These are phyloP conservation scores for Listronotus bonariensis DNA, from an alignment of 1,140 invertebrate genomes.

Conservation along the genomic window DNA sequence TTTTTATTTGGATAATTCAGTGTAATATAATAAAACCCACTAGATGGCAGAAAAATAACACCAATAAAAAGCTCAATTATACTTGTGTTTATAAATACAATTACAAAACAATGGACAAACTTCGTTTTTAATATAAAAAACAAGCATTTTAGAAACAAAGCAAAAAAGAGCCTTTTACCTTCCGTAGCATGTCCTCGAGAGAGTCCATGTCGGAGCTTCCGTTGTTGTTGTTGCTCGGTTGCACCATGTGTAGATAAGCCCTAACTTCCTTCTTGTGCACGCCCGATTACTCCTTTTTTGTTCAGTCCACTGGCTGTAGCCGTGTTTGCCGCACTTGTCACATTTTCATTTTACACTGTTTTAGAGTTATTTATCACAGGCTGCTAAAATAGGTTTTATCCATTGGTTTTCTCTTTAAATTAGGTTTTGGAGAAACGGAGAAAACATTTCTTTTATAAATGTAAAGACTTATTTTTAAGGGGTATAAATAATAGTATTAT, in stretches of 20 bases:
- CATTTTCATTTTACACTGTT: conserved; percentile 29
- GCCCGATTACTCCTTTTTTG: conserved; percentile 21
- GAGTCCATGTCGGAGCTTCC: conserved; percentile 78
- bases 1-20: too few species aligned
- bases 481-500: too few species aligned
- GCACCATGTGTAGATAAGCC: conserved; percentile 51
- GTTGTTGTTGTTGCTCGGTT: conserved; percentile 66
- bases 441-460: not conserved
- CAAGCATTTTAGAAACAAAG: not conserved
- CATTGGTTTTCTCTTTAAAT: not conserved
- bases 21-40: too few species aligned
- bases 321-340: conserved; percentile 24
- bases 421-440: not conserved
- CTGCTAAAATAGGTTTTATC: not conserved
- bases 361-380: conserved; percentile 1
- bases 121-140: not conserved
- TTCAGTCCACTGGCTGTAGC: not conserved
- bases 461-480: too few species aligned
- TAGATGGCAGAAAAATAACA: too few species aligned
- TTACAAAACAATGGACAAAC: too few species aligned
- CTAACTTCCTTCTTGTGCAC: conserved; percentile 9
- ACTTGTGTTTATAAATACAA: too few species aligned
- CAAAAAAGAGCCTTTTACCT: conserved; percentile 61
- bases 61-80: too few species aligned
- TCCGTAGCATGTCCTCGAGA: conserved; percentile 79